These are phyloP conservation scores for Drosophila eugracilis DNA, from an alignment of 1,140 invertebrate genomes.

Conservation along the genomic window DNA sequence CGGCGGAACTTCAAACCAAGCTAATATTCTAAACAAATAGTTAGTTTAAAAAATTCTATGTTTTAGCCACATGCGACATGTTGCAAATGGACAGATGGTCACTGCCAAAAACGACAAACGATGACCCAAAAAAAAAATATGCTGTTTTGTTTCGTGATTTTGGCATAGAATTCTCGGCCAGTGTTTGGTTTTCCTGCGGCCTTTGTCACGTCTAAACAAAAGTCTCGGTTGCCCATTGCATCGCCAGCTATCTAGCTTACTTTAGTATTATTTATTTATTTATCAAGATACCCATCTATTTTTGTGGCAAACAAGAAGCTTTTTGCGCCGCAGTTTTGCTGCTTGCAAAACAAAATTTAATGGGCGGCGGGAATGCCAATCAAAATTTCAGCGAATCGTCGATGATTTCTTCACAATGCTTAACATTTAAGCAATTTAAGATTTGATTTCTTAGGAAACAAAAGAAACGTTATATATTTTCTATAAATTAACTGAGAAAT, in stretches of 20 bases:
- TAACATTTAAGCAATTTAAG: slow-evolving; percentile 27
- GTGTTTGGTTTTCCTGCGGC: slow-evolving; percentile 52
- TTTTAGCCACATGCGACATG: slow-evolving; percentile 42
- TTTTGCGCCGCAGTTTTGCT: slow-evolving; percentile 44
- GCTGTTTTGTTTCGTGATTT: slow-evolving; percentile 35
- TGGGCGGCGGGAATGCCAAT: slow-evolving; percentile 28
- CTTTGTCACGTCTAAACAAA: slow-evolving; percentile 54
- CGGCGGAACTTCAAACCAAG: slow-evolving; percentile 30
- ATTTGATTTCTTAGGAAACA: too few species aligned
- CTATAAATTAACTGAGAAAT: too few species aligned
- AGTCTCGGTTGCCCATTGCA: slow-evolving; percentile 23
- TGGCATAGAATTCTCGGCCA: slow-evolving; percentile 31
- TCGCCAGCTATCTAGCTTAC: slow-evolving; percentile 28
- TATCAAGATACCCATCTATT: slow-evolving; percentile 33
- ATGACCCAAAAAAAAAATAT: slow-evolving; percentile 42
- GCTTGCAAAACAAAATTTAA: slow-evolving; percentile 29
- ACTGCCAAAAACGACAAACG: slow-evolving; percentile 25
- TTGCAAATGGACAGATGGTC: slow-evolving; percentile 12
- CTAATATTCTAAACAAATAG: too few species aligned
- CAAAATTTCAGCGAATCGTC: slow-evolving; percentile 35
- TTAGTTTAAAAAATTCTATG: slow-evolving; percentile 12
- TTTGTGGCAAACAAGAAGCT: slow-evolving; percentile 30
- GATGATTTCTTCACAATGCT: slow-evolving; percentile 20
- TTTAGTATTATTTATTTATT: slow-evolving; percentile 50
- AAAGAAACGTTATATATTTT: too few species aligned